These are phyloP conservation scores for Amniataba percoides DNA, from an alignment of 2,797 vertebrate genomes.

Conservation along the genomic window DNA sequence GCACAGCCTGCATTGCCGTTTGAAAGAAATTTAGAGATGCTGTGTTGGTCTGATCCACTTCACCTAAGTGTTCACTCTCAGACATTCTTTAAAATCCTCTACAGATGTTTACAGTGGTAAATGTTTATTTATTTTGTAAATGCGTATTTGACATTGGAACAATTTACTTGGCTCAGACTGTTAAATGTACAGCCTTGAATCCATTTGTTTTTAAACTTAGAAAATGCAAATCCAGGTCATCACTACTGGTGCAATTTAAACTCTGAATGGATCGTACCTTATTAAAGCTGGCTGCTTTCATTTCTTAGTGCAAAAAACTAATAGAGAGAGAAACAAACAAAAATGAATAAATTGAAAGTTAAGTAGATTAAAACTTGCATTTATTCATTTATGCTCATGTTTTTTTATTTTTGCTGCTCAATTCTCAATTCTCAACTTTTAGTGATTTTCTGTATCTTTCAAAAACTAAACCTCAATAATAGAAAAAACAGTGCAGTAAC, in stretches of 20 bases:
- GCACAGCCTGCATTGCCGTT: slow-evolving; percentile 8
- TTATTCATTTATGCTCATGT: background rate
- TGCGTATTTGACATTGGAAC: slow-evolving; percentile 2
- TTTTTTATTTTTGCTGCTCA: background rate
- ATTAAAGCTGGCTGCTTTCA: background rate
- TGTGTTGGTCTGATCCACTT: slow-evolving; percentile 1
- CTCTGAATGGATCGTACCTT: background rate
- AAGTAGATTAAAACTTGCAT: background rate
- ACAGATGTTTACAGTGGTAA: slow-evolving; percentile 17
- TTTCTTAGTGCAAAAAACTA: background rate
- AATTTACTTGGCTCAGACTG: slow-evolving; percentile 5
- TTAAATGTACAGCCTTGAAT: slow-evolving; percentile 11
- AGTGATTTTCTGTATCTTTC: background rate
- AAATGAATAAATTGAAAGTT: background rate
- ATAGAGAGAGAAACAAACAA: background rate
- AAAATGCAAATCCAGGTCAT: background rate
- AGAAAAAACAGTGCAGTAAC: background rate
- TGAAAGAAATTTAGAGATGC: slow-evolving; percentile 29
- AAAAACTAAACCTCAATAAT: background rate
- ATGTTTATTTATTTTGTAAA: slow-evolving; percentile 6
- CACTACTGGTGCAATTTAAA: background rate
- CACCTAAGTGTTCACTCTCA: slow-evolving; percentile 24
- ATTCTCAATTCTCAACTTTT: background rate
- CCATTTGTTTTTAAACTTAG: background rate
- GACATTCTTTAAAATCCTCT: slow-evolving; percentile 33